These are phyloP conservation scores for Echeneis naucrates DNA, from an alignment of 2,797 vertebrate genomes.

Conservation along the genomic window DNA sequence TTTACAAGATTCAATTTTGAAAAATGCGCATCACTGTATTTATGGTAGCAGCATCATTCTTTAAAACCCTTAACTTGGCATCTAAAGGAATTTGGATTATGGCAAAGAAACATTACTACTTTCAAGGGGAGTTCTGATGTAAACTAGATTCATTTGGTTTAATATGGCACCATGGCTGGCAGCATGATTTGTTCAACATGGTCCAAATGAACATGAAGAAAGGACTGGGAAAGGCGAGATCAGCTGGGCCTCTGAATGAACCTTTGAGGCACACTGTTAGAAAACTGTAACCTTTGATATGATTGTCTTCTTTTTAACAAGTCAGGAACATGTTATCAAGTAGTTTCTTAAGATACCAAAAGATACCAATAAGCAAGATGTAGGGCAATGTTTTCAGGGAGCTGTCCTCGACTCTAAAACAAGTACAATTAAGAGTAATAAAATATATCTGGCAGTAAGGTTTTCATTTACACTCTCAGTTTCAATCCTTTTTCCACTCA, in stretches of 20 bases:
- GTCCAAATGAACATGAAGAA: not conserved
- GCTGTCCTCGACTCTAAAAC: slow-evolving; percentile 6
- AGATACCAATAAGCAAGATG: slow-evolving; percentile 35
- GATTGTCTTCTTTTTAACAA: slow-evolving; percentile 26
- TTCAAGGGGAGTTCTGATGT: not conserved
- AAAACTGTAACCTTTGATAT: slow-evolving; percentile 58
- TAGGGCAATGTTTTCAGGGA: slow-evolving; percentile 16
- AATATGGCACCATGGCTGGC: not conserved
- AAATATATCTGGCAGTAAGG: not conserved
- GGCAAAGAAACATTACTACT: not conserved
- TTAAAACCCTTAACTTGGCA: not conserved
- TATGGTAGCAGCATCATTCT: not conserved
- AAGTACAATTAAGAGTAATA: slow-evolving; percentile 3
- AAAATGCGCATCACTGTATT: not conserved
- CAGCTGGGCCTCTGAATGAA: not conserved
- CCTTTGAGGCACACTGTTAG: slow-evolving; percentile 9
- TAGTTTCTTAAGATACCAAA: slow-evolving; percentile 36
- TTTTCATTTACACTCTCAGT: not conserved
- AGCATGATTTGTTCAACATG: not conserved
- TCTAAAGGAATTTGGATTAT: not conserved
- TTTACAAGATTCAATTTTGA: no score
- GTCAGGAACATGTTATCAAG: slow-evolving; percentile 59
- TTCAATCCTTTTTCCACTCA: not conserved
- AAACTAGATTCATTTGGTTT: not conserved
- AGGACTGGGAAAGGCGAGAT: not conserved